Evolutionary conservation across 2,797 vertebrate species (phyloP).

Genomic region (Apodemus agrarius): DNA sequence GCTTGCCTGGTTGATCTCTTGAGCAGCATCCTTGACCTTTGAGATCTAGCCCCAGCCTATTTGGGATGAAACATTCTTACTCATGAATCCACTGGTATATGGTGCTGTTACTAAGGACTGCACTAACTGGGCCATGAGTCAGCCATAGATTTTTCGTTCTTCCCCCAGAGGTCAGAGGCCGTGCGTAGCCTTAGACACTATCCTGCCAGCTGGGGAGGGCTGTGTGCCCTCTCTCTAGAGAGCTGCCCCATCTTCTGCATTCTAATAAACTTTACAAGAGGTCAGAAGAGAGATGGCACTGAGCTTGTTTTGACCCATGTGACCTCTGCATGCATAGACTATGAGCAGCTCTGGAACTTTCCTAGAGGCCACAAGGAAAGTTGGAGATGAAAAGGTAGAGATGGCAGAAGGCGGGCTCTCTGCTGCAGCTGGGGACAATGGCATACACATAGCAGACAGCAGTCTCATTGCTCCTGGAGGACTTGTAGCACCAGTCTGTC

Average conservation of each 20-base stretch:
- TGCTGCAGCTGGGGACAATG: background rate
- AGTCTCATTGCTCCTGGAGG: background rate
- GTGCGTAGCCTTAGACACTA: background rate
- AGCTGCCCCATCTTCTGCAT: fast-evolving
- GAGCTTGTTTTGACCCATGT: background rate
- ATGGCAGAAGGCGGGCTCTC: background rate
- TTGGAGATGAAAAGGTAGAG: background rate
- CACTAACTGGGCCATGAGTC: fast-evolving
- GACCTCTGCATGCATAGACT: background rate
- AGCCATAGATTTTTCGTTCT: background rate
- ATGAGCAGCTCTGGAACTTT: fast-evolving
- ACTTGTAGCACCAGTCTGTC: background rate
- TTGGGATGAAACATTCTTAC: background rate
- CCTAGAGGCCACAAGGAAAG: background rate
- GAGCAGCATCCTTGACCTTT: fast-evolving
- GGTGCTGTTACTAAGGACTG: background rate
- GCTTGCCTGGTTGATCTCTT: too few relatives aligned
- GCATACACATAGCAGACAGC: background rate
- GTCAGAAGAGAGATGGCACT: too few relatives aligned
- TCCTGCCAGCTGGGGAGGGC: background rate
- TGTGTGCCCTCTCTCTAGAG: background rate
- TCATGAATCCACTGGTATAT: too few relatives aligned
- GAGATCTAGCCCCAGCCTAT: background rate
- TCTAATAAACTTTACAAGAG: background rate
- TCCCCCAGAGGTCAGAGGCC: background rate